Base-by-base conservation (phyloP, 2,888 invertebrate species). In the Leucophenga montana region DNA sequence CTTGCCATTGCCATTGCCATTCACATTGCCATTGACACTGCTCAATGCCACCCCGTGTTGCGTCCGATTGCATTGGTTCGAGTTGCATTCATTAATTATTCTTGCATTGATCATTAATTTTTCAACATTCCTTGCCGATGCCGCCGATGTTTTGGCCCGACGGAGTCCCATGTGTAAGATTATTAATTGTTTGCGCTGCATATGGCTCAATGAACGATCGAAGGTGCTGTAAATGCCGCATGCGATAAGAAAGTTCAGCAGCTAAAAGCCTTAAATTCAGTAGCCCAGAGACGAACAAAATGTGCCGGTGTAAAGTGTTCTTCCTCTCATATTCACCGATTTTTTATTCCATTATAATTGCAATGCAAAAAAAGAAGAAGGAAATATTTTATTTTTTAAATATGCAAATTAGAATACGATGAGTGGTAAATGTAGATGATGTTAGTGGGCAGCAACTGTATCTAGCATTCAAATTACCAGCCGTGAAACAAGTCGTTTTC, bases 401-500 rank as follows among this genome's bases (percentile, higher is more conserved):
- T 27, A 27, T 27, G 27, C 4, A 27, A 27, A 27, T 27, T 27
- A n/a, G n/a, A n/a, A n/a, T n/a, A n/a, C n/a, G n/a, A n/a, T n/a
- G n/a, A n/a, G n/a, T n/a, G n/a, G 27, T 27, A 27, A 46, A 46
- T 46, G 3, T 46, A 6, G 46, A 13, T 13, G 46, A n/a, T 1
- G 46, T n/a, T 46, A 14, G n/a, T 46, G 13, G 14, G 46, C 46
- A 46, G 46, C 46, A 2, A 84, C 83, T 74, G 82, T 77, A 71
- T 85, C 78, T 83, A 82, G 82, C 85, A 82, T 84, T 64, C 83
- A 83, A 82, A 82, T 83, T 82, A 84, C 85, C 82, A 83, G 73
- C 82, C 82, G 85, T 85, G 84, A 85, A 82, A 82, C 84, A 84
- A 83, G 77, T 84, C 80, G 80, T 84, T 80, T 78, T 84, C 75